Conservation (phyloP, 2,888 invertebrate species). For the Drosophila suboccidentalis region DNA sequence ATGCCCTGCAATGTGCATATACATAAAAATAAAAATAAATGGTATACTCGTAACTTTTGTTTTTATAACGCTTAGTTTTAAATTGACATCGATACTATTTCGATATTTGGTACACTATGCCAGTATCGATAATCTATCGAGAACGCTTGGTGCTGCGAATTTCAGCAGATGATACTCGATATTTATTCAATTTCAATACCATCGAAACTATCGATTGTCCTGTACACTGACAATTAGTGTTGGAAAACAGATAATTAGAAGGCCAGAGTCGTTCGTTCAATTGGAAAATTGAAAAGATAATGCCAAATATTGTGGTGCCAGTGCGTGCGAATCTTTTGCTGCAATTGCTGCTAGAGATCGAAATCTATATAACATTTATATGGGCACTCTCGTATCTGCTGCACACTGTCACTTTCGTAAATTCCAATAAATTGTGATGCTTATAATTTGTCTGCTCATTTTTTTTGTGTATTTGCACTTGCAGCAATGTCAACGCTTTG, state of each 20-base stretch:
- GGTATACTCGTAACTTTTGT: not conserved
- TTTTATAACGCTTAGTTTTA: not conserved
- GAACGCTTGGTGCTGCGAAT: not conserved
- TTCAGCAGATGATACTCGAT: not conserved
- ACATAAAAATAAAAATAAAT: not conserved
- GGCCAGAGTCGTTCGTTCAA: not conserved
- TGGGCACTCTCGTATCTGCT: slow-evolving; percentile 21
- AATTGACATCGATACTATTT: not conserved
- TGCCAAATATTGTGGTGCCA: slow-evolving; percentile 26
- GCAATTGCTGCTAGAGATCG: slow-evolving; percentile 34
- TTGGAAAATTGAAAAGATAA: not conserved
- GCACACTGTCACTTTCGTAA: not conserved
- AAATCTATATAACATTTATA: slow-evolving; percentile 14
- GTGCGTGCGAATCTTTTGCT: slow-evolving; percentile 15
- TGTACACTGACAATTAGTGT: not conserved
- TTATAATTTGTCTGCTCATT: not conserved
- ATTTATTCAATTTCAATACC: not conserved
- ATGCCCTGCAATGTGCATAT: slow-evolving; percentile 20
- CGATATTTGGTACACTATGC: not conserved
- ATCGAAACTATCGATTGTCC: not conserved
- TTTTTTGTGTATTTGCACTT: not conserved
- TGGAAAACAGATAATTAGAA: not conserved
- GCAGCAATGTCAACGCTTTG: slow-evolving; percentile 6
- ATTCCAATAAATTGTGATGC: not conserved
- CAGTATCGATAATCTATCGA: not conserved